A percentile compares a stretch with the other conserved stretches of the same genome.
phyloP scores from a whole-genome alignment of 2,797 vertebrate genomes.

The Pangasius sanitwongsei region DNA sequence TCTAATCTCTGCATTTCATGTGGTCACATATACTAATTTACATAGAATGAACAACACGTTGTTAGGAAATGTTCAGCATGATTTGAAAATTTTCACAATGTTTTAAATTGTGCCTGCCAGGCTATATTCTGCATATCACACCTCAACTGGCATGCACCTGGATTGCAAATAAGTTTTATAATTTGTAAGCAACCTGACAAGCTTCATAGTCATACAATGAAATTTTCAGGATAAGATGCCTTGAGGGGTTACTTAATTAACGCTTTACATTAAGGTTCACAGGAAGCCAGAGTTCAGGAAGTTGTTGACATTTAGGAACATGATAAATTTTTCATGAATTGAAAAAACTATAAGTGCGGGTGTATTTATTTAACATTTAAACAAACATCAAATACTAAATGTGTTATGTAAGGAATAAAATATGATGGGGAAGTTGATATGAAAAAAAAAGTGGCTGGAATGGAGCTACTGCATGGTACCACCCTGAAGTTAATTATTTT shows the following conservation, averaged over 20 bases:
- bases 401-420: not conserved
- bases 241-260: constrained; percentile 14
- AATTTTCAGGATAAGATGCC: not conserved
- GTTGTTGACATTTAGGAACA: not conserved
- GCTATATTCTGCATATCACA: not conserved
- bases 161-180: constrained; percentile 18
- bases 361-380: not conserved
- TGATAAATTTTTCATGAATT: not conserved
- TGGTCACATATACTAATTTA: not conserved
- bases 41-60: not conserved
- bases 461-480: not conserved
- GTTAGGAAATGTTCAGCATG: not conserved
- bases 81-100: constrained; percentile 7
- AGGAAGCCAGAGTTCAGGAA: not conserved
- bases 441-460: not conserved
- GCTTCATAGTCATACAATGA: not conserved
- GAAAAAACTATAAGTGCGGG: not conserved
- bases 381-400: not conserved
- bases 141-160: constrained; percentile 2
- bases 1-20: not conserved
- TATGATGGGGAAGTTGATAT: not conserved
- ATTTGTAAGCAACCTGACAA: constrained; percentile 17
- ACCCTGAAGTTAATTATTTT: not conserved
- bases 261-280: not conserved
- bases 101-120: not conserved